Evolutionary conservation across 2,888 invertebrate species (phyloP).

Genomic region (Heliconius ethilla): DNA sequence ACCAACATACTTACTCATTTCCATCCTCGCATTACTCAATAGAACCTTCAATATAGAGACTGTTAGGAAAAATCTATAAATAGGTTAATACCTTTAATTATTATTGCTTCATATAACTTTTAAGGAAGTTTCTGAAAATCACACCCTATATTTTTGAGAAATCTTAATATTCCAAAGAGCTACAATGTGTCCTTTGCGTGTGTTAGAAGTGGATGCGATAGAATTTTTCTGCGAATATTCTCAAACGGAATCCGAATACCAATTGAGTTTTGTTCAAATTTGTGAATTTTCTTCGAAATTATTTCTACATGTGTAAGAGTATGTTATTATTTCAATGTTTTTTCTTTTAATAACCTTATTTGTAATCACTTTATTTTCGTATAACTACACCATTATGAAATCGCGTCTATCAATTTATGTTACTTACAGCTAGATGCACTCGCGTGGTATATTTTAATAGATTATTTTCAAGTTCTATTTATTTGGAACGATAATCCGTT

Average conservation of each 20-base stretch:
- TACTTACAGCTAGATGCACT: too few species aligned
- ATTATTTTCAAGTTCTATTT: too few species aligned
- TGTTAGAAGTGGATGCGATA: background rate
- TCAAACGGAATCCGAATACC: background rate
- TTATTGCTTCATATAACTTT: background rate
- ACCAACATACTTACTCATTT: constrained; percentile 68
- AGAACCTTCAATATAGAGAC: constrained; percentile 43
- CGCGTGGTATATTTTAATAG: too few species aligned
- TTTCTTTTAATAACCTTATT: too few species aligned
- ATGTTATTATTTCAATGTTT: too few species aligned
- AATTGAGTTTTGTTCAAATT: constrained; percentile 1
- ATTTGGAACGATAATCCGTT: too few species aligned
- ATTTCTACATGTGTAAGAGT: background rate
- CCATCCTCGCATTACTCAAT: constrained; percentile 69
- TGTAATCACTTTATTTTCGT: too few species aligned
- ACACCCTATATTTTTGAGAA: background rate
- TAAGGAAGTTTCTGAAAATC: background rate
- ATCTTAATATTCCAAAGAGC: background rate
- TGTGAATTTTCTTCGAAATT: background rate
- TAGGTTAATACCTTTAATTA: too few species aligned
- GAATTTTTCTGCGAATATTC: constrained; percentile 1
- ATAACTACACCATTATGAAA: too few species aligned
- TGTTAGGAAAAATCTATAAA: constrained; percentile 20
- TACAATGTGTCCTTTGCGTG: constrained; percentile 1
- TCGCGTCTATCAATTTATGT: too few species aligned